Base-by-base conservation (phyloP, 2,888 invertebrate genomes). In the Leptopilina myrica region DNA sequence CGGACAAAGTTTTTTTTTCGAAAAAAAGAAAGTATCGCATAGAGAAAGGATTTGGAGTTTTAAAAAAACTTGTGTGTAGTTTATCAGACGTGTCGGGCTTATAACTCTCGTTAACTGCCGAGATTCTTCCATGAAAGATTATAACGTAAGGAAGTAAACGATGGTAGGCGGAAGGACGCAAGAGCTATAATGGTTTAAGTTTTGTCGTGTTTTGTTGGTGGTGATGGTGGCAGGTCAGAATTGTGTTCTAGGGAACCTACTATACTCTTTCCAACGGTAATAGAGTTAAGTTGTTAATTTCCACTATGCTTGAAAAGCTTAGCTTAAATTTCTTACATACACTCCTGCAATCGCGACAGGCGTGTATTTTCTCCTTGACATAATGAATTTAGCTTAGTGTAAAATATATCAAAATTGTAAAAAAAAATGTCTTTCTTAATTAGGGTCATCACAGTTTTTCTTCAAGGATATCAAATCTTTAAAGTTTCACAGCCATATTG, bases 111-210 rank as follows among this genome's bases (percentile, higher is more conserved):
- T 15, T 56, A 59, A 73, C 73, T 26, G 5, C n/a, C 40, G 56
- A 64, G 76, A 56, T 56, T 76, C 81, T 82, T 76, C 75, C 79
- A 75, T 80, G 83, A 84, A 81, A 86, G 86, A 87, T 87, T 86
- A 84, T 81, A 83, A 79, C 81, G 83, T 78, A 80, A 83, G 77
- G 43, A 80, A 64, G 62, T 69, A 56, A 75, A 73, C 76, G 79
- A 73, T 76, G 43, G 62, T 59, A 75, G 69, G 62, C 76, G 59
- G 67, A 78, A 76, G 62, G 59, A 56, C 64, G 67, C 76, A 6
- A 49, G 83, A 82, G 83, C 86, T 87, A 87, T 88, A 88, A 88
- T 88, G 88, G 88, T 83, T 87, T 87, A 88, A 88, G 88, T 88
- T 88, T 88, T 87, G 85, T 85, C 87, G 88, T 87, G 87, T 86